phyloP scores from a whole-genome alignment of 2,113 vertebrate species.

The Beaufortia kweichowensis region DNA sequence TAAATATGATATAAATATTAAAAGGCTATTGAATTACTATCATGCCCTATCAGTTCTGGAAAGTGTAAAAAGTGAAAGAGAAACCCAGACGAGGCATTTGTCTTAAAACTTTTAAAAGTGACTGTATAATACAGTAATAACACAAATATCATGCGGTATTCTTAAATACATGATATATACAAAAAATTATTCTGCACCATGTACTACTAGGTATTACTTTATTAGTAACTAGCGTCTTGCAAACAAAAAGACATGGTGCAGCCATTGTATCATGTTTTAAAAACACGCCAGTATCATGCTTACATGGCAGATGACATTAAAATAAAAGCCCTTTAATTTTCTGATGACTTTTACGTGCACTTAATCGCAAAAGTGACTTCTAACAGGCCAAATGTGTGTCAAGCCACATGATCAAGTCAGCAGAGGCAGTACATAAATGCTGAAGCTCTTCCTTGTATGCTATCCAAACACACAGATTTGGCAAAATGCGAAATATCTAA shows the following conservation, averaged over 20 bases:
- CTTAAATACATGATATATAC: too few species aligned
- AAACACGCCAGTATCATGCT: too few species aligned
- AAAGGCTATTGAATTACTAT: neutral
- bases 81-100: neutral
- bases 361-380: slow-evolving; percentile 1
- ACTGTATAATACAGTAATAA: neutral
- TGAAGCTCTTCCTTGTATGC: slow-evolving; percentile 16
- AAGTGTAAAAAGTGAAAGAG: neutral
- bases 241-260: too few species aligned
- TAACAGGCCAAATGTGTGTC: neutral
- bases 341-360: neutral
- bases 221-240: too few species aligned
- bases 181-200: too few species aligned
- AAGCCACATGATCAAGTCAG: slow-evolving; percentile 14
- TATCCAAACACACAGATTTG: neutral
- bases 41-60: neutral
- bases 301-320: too few species aligned
- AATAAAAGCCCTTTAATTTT: neutral
- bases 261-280: too few species aligned
- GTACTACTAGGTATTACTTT: too few species aligned
- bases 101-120: neutral
- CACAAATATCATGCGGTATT: too few species aligned
- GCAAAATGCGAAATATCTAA: neutral
- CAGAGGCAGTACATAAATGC: neutral
- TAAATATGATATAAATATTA: neutral